A percentile compares a stretch with the other conserved stretches of the same genome.
These are phyloP conservation scores for Cryptocephalus moraei DNA, from an alignment of 2,888 invertebrate genomes.

Conservation along the genomic window DNA sequence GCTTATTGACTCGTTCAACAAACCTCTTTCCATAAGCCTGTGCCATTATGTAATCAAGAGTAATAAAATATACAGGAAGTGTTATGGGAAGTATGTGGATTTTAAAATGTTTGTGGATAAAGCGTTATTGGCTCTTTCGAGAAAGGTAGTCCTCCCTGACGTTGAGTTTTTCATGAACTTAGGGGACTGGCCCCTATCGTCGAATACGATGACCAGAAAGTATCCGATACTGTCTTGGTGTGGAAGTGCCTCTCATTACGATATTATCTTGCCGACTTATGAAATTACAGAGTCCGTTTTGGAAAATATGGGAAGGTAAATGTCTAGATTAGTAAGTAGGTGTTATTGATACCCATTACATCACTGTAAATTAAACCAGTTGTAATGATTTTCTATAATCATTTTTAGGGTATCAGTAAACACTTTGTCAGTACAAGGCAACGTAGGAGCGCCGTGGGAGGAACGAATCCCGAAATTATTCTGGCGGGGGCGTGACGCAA, in stretches of 20 bases:
- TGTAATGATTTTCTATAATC: background rate
- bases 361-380: too few relatives aligned
- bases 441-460: slow-evolving; percentile 60
- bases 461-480: slow-evolving; percentile 66
- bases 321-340: background rate
- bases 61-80: slow-evolving; percentile 75
- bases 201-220: slow-evolving; percentile 37
- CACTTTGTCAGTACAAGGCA: slow-evolving; percentile 82
- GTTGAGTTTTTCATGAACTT: slow-evolving; percentile 85
- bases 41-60: slow-evolving; percentile 82
- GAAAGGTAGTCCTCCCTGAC: slow-evolving; percentile 76
- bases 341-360: too few relatives aligned
- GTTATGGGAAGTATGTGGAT: slow-evolving; percentile 90
- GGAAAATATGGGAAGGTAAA: slow-evolving; percentile 85
- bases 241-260: slow-evolving; percentile 72
- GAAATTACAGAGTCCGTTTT: slow-evolving; percentile 86
- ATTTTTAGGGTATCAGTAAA: slow-evolving; percentile 65
- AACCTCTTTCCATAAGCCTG: slow-evolving; percentile 71
- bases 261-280: slow-evolving; percentile 92
- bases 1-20: slow-evolving; percentile 57
- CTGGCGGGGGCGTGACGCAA: slow-evolving; percentile 89
- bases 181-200: slow-evolving; percentile 89
- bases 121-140: slow-evolving; percentile 66
- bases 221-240: slow-evolving; percentile 95
- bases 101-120: slow-evolving; percentile 94